Conservation (phyloP, 2,888 invertebrate genomes). For the Globia sparganii region DNA sequence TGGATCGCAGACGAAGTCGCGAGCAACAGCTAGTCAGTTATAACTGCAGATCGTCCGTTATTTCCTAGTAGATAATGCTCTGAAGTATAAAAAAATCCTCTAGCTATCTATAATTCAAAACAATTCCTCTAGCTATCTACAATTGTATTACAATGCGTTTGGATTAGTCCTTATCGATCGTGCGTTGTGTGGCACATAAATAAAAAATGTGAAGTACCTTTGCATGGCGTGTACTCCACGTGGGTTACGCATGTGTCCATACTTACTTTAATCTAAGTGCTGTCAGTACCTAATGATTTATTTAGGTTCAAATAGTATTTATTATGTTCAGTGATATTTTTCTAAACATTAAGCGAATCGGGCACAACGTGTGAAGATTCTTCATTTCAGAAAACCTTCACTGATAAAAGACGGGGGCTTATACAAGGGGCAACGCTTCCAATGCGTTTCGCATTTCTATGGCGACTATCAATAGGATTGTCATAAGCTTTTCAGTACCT, state of each 20-base stretch:
- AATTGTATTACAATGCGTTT: background rate
- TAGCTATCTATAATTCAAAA: no score
- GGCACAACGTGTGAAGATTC: no score
- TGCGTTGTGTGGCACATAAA: background rate
- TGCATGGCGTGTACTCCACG: constrained; percentile 1
- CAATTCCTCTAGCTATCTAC: background rate
- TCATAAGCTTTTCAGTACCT: no score
- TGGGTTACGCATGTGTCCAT: constrained; percentile 1
- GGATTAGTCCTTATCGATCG: constrained; percentile 34
- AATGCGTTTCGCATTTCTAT: no score
- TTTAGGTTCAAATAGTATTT: background rate
- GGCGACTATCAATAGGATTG: no score
- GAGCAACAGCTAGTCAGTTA: background rate
- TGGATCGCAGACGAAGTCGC: no score
- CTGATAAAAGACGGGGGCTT: no score
- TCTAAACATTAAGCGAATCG: background rate
- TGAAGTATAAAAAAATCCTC: constrained; percentile 7
- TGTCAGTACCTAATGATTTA: constrained; percentile 9
- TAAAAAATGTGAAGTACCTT: background rate
- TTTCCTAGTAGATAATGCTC: constrained; percentile 13
- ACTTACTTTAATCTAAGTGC: background rate
- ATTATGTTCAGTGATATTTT: background rate
- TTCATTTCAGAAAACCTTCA: background rate
- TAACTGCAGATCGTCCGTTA: background rate
- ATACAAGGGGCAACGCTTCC: no score